Evolutionary conservation across 2,888 invertebrate genomes (phyloP).

Genomic region (Andrena praecox): DNA sequence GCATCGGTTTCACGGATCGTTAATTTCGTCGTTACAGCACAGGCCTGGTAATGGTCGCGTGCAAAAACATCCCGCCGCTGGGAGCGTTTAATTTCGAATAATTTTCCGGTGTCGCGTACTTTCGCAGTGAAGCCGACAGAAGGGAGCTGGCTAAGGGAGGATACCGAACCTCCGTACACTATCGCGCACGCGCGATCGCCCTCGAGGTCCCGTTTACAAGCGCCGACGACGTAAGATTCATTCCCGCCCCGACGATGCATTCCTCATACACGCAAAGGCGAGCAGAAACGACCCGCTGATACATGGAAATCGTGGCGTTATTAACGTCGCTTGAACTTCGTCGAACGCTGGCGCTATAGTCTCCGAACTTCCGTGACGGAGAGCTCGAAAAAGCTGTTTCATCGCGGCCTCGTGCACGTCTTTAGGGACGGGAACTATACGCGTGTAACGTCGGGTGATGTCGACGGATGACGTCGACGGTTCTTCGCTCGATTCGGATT

Average conservation of each 20-base stretch:
- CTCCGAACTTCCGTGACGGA: neutral
- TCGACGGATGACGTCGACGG: constrained; percentile 51
- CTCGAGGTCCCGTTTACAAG: neutral
- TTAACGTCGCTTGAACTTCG: constrained; percentile 39
- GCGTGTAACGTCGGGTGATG: constrained; percentile 18
- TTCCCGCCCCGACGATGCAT: neutral
- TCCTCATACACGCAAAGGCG: neutral
- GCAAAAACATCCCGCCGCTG: constrained; percentile 66
- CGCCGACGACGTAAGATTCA: neutral
- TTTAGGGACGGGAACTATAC: neutral
- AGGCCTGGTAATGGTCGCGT: constrained; percentile 65
- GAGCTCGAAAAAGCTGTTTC: constrained; percentile 32
- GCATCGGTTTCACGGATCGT: constrained; percentile 78
- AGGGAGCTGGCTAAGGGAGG: neutral
- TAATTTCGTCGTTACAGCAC: constrained; percentile 78
- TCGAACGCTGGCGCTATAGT: constrained; percentile 36
- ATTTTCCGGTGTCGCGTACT: constrained; percentile 65
- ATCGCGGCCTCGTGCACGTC: constrained; percentile 35
- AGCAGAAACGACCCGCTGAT: constrained; percentile 20
- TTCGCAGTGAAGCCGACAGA: constrained; percentile 34
- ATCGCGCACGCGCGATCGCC: neutral
- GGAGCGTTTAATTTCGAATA: constrained; percentile 77
- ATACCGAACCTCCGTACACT: neutral
- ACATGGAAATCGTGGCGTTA: neutral
- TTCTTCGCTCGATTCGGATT: constrained; percentile 44